Percentiles rank a stretch among this genome's conserved stretches.
Evolutionary conservation across 2,113 vertebrate genomes (phyloP).

Genomic region (Solea solea): DNA sequence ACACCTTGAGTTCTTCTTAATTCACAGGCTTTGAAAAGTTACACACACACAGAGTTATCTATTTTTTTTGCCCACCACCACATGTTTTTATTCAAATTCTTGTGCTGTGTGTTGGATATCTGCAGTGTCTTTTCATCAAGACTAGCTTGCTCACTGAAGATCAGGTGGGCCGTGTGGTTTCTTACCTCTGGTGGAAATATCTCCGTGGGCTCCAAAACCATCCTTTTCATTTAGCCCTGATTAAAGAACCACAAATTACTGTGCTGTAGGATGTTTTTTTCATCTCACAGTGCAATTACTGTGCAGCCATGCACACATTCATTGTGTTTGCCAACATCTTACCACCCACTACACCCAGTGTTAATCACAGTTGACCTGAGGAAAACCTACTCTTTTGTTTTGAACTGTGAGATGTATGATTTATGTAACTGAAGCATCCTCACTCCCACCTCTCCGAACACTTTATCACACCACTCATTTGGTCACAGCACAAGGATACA

Average conservation of each 20-base stretch:
- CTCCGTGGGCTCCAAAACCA: conserved; percentile 19
- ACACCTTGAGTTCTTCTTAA: conserved; percentile 37
- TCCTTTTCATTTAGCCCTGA: conserved; percentile 14
- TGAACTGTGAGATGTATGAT: conserved; percentile 46
- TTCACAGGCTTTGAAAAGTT: conserved; percentile 36
- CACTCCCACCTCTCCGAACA: conserved; percentile 27
- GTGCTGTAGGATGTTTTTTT: conserved; percentile 12
- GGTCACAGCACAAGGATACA: conserved; percentile 60
- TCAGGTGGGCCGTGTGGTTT: conserved; percentile 6
- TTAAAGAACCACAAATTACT: conserved; percentile 30
- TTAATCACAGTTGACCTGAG: conserved; percentile 47
- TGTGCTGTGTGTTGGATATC: conserved; percentile 21
- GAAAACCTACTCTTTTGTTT: conserved; percentile 34
- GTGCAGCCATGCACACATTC: conserved; percentile 17
- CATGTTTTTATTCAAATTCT: conserved; percentile 43
- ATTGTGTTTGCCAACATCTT: conserved; percentile 26
- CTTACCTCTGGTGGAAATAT: conserved; percentile 33
- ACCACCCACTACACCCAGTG: conserved; percentile 21
- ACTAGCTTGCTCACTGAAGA: conserved; percentile 30
- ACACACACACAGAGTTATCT: conserved; percentile 16
- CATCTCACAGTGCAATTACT: conserved; percentile 22
- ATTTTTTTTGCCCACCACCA: background rate
- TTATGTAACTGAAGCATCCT: conserved; percentile 49
- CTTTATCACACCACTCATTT: conserved; percentile 53
- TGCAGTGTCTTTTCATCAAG: conserved; percentile 29